phyloP scores from a whole-genome alignment of 1,140 invertebrate genomes.

The Drosophila suzukii region DNA sequence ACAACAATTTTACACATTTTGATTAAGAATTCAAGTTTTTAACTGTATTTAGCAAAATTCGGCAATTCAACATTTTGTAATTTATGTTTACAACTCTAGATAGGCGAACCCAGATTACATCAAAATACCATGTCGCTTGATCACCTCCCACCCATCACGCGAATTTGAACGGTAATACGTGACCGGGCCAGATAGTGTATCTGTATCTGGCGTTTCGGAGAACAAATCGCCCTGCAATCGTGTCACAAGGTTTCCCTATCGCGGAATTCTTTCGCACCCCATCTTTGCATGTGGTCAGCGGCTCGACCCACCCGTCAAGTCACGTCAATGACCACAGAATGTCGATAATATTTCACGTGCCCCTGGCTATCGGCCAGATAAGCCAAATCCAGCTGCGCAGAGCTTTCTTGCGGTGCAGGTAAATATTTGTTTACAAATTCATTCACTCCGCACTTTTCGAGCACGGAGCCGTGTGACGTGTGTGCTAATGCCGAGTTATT shows the following conservation, averaged over 20 bases:
- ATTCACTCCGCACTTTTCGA: constrained; percentile 44
- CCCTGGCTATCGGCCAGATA: constrained; percentile 38
- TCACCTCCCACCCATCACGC: constrained; percentile 2
- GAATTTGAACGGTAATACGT: constrained; percentile 24
- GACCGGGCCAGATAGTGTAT: constrained; percentile 28
- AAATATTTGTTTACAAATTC: constrained; percentile 57
- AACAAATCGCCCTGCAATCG: constrained; percentile 43
- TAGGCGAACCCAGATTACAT: neutral
- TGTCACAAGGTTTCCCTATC: constrained; percentile 50
- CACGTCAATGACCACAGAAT: constrained; percentile 29
- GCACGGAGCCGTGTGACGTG: constrained; percentile 22
- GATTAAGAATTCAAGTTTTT: no score
- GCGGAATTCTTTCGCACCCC: constrained; percentile 30
- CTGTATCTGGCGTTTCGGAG: constrained; percentile 21
- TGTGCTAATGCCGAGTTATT: constrained; percentile 65
- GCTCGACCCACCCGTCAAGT: constrained; percentile 30
- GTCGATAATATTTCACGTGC: constrained; percentile 46
- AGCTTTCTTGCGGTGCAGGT: constrained; percentile 45
- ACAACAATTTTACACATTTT: no score
- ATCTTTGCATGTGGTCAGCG: constrained; percentile 29
- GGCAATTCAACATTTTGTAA: neutral
- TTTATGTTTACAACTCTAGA: neutral
- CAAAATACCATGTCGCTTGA: constrained; percentile 1
- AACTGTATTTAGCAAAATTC: neutral
- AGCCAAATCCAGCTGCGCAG: constrained; percentile 56